Base-by-base conservation (phyloP, 2,113 vertebrate species). In the Lichenostomus cassidix region DNA sequence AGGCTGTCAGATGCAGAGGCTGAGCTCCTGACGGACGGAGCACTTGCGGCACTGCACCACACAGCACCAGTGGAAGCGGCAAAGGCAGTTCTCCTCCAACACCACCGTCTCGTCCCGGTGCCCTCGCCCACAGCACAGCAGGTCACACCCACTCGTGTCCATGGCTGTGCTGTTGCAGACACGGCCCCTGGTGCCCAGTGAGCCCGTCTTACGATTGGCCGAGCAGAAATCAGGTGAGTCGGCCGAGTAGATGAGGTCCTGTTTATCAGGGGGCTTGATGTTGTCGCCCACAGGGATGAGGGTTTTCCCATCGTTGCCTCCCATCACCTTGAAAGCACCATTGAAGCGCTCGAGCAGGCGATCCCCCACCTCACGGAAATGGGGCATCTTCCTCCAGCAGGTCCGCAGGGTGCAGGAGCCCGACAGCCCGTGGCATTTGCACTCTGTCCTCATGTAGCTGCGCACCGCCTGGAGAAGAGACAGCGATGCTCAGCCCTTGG, bases 331-430 rank as follows among this genome's bases (percentile, higher is more conserved):
- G 87, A 99, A 99, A 39, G 99, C 99, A 3, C 99, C 99, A 3
- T 99, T 99, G 97, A 99, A 99, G 71, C 99, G 98, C 96, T 99
- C 98, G 4, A 99, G 98, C 39, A 99, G 97, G 39, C 98, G 98
- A 85, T 99, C 98, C 8, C 99, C 99, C 68, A 99, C 99, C 94
- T 99, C 99, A 0, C 99, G 98, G 95, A 99, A 99, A 87, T 98
- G 98, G 20, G 99, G 99, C 98, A 99, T 99, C 98, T 99, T 99
- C 95, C 98, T 98, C 99, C 99, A 99, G 97, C 99, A 99, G 77
- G 99, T 99, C 41, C 99, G 97, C 92, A 99, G 96, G 4, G 99
- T 99, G 98, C 99, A 99, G 15, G 99, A 99, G 68, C 99, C 99
- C 0, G 99, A 99, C 74, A 99, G 98, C 7, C 99, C 99, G 2